Base-by-base conservation (phyloP, 2,113 vertebrate genomes). In the Hirundichthys speculiger region DNA sequence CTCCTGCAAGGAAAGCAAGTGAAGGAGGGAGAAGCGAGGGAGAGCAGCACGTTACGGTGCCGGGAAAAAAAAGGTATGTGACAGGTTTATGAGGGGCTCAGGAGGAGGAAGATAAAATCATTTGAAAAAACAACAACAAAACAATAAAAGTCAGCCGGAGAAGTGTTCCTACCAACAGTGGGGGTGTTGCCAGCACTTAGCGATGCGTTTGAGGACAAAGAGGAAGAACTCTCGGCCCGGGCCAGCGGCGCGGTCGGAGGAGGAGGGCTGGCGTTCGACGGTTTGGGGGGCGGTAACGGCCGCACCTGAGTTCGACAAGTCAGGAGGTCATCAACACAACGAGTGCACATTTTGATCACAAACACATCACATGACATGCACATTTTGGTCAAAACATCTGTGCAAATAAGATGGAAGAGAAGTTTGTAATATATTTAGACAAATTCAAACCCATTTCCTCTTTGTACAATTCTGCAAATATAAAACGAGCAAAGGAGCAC, bases 181-280 rank as follows among this genome's bases (percentile, higher is more conserved):
- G 98, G 96, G 65, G 96, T 98, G 88, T 97, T 99, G 73, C 93
- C 94, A 46, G 98, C 95, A 77, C 96, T 98, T 22, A 96, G 80
- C 0, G 98, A 99, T 66, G 96, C 91, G 38, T 94, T 96, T 0
- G 96, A 99, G 3, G 96, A 98, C 89, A 99, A 92, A 21, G 98
- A 99, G 18, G 97, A 99, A 53, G 96, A 95, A 85, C 98, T 99
- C 88, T 99, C 98, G 2, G 96, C 96, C 30, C 95, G 93, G 69
- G 97, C 97, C 75, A 99, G 91, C 0, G 96, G 97, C 14, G 95
- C 96, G 1, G 91, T 71, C 13, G 95, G 94, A 63, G 96, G 94
- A 63, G 96, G 94, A 41, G 96, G 96, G 81, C 96, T 98, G 77
- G 94, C 93, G 42, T 88, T 96, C 24, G 93, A 90, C 24, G 89